Base-by-base conservation (phyloP, 2,113 vertebrate genomes). In the Nymphicus hollandicus region DNA sequence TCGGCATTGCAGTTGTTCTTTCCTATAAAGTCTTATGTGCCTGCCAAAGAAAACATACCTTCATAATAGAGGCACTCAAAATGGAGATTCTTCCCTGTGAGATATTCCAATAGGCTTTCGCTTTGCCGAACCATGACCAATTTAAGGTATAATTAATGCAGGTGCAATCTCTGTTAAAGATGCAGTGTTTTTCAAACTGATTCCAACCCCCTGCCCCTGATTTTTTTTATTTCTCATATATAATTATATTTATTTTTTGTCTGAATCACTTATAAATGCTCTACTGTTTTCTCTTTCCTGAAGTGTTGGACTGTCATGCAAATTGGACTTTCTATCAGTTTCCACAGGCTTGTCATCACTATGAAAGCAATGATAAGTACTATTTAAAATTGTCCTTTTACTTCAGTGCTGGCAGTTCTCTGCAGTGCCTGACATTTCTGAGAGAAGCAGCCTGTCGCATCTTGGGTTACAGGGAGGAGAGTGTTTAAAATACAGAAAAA, bases 301-400 rank as follows among this genome's bases (percentile, higher is more conserved):
- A 65, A 81, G 39, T 81, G 35, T 77, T 52, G 41, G 31, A 41
- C 85, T 91, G 66, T 68, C 53, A 81, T 66, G 82, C 58, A 96
- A 94, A 96, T 56, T 87, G 89, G 77, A 86, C 71, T 78, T 91
- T 76, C 80, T 94, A 25, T 95, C 60, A 39, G 72, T 77, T 93
- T 96, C 82, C 60, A 60, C 61, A 91, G 73, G 77, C 82, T 93
- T 97, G 90, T 96, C 83, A 91, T 86, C 95, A 77, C 71, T 81
- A 68, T 69, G 89, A 95, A 97, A 89, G 74, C 93, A 86, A 79
- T 77, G 2, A 88, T 91, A 74, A 44, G 76, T 93, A 49, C 73
- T 96, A 92, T 55, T 96, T 96, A 85, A 93, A 97, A 93, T 94
- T 66, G 70, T 95, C 81, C 68, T 96, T 97, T 94, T 88, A 60